Percentiles rank a stretch among this genome's conserved stretches.
Evolutionary conservation across 23 tunicate genomes (phyloP).

Genomic region (Ciona savignyi): DNA sequence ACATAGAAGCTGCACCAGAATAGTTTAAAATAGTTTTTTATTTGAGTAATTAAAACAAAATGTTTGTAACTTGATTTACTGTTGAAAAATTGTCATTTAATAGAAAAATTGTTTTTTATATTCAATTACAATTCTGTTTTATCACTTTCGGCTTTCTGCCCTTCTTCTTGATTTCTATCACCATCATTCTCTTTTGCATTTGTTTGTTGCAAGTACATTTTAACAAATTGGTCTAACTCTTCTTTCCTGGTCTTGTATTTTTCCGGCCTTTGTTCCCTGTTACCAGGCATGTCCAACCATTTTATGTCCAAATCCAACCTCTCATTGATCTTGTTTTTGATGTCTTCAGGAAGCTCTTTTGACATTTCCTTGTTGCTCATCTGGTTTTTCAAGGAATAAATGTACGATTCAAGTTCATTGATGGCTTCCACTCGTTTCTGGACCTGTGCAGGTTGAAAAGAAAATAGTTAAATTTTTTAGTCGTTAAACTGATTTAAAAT

Average conservation of each 20-base stretch:
- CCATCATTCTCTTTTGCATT: neutral
- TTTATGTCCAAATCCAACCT: slow-evolving; percentile 8
- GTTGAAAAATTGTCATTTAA: no score
- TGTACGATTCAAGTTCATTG: slow-evolving; percentile 7
- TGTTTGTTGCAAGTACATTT: neutral
- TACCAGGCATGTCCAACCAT: slow-evolving; percentile 29
- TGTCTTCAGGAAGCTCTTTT: slow-evolving; percentile 15
- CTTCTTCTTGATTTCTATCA: neutral
- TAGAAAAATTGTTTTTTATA: no score
- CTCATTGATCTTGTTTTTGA: slow-evolving; percentile 4
- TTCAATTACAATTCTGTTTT: neutral
- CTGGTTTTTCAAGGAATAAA: slow-evolving; percentile 19
- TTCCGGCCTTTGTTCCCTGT: slow-evolving; percentile 5
- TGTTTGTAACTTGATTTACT: no score
- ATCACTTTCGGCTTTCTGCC: neutral
- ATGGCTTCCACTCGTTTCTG: slow-evolving; percentile 21
- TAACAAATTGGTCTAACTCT: slow-evolving; percentile 7
- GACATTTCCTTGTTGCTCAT: slow-evolving; percentile 18
- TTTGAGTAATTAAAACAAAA: no score
- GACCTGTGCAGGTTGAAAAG: neutral
- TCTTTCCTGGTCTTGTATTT: slow-evolving; percentile 20
- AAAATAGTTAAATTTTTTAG: neutral
- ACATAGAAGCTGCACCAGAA: no score
- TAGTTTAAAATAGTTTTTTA: no score
- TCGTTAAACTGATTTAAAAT: no score